These are phyloP conservation scores for Chymomyza procnemis DNA, from an alignment of 2,888 invertebrate genomes.

Conservation along the genomic window DNA sequence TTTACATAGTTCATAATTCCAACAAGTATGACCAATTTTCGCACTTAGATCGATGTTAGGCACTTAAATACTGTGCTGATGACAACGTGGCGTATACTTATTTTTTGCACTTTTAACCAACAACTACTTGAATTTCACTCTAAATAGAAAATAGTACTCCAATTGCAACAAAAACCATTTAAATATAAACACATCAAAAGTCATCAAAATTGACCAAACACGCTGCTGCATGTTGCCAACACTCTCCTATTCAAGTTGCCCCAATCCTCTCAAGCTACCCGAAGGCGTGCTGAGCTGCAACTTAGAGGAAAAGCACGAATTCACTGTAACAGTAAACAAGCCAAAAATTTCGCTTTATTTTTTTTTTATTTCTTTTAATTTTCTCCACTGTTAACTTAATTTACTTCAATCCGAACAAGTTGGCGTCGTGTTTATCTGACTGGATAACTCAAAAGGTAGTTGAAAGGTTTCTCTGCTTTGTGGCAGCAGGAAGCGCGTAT, in stretches of 20 bases:
- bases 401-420: conserved; percentile 11
- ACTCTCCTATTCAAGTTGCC: background rate
- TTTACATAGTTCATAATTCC: no score
- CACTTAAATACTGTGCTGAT: no score
- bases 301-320: conserved; percentile 46
- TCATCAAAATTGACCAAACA: conserved; percentile 59
- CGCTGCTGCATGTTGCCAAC: conserved; percentile 43
- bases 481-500: conserved; percentile 1
- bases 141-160: background rate
- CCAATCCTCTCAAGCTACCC: background rate
- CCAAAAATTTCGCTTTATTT: background rate
- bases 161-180: conserved; percentile 25
- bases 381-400: background rate
- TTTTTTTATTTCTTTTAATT: background rate
- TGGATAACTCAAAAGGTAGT: background rate
- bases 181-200: conserved; percentile 40
- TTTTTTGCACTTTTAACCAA: no score
- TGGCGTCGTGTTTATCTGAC: conserved; percentile 52
- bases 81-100: no score
- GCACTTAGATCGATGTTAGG: no score
- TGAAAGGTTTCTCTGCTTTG: background rate
- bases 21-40: no score
- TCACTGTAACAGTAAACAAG: conserved; percentile 54
- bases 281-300: conserved; percentile 21
- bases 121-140: no score